Conservation (phyloP, 2,888 invertebrate species). For the Megaustenia siamemsis region DNA sequence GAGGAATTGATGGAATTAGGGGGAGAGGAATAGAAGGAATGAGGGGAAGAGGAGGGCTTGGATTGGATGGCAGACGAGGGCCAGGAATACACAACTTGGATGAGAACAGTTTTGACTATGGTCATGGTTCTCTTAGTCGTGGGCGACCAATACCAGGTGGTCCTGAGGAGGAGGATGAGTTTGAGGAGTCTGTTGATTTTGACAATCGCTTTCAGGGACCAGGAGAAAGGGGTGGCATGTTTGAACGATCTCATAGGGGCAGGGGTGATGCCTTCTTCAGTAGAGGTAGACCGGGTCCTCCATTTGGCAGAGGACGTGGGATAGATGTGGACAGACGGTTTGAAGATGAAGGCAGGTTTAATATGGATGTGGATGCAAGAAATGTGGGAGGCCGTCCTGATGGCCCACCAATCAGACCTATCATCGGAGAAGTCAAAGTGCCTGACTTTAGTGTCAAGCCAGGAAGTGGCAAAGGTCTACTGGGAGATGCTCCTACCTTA, state of each 20-base stretch:
- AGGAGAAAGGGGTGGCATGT: constrained; percentile 36
- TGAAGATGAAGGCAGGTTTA: constrained; percentile 39
- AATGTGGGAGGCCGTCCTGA: constrained; percentile 35
- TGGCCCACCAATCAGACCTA: constrained; percentile 26
- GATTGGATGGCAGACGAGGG: constrained; percentile 31
- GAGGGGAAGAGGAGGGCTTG: constrained; percentile 40
- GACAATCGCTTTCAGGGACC: constrained; percentile 47
- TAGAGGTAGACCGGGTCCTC: constrained; percentile 32
- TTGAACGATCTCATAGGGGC: constrained; percentile 31
- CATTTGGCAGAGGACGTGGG: constrained; percentile 47
- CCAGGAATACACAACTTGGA: constrained; percentile 33
- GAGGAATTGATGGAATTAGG: constrained; percentile 42
- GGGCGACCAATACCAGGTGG: background rate
- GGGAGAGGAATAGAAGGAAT: constrained; percentile 42
- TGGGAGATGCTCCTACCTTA: constrained; percentile 28
- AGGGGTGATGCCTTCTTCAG: constrained; percentile 35
- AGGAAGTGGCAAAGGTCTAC: constrained; percentile 25
- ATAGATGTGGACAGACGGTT: constrained; percentile 48
- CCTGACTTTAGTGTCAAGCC: constrained; percentile 36
- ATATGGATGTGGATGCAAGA: constrained; percentile 44
- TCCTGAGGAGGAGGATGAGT: constrained; percentile 18
- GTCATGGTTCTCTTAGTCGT: constrained; percentile 24
- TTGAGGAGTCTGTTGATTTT: constrained; percentile 24
- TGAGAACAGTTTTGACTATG: constrained; percentile 45
- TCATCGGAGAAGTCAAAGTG: background rate